Evolutionary conservation across 2,888 invertebrate genomes (phyloP), one percentile per base, ranked within the genome.

Genomic region (Brachyptera risi): DNA sequence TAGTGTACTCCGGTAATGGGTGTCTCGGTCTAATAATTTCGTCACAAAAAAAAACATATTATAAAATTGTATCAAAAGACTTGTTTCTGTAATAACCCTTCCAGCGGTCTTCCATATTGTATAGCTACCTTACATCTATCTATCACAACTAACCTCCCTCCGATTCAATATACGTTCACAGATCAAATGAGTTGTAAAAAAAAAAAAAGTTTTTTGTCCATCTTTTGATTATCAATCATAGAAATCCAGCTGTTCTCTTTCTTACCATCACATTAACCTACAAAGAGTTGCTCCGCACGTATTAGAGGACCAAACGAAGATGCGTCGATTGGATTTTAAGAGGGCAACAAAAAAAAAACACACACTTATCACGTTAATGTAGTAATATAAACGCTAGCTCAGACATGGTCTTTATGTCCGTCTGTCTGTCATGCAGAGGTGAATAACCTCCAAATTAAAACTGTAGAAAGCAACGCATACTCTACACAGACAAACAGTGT

Each of bases 201-300:
- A n/a, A n/a, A n/a, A n/a, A n/a, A n/a, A n/a, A 51, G 13, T 51
- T 51, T 51, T 51, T 51, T 51, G 50, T 51, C 13, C n/a, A n/a
- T n/a, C 15, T 26, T 17, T 51, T 26, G 50, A 51, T 51, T 51
- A 27, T 51, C 27, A 31, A 27, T n/a, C 27, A 24, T 27, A 31
- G 50, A 51, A 19, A n/a, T 42, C 17, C 42, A 47, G 47, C 21
- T 47, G 47, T 47, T 47, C n/a, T n/a, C n/a, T n/a, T n/a, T n/a
- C n/a, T n/a, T n/a, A n/a, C n/a, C n/a, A 47, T 23, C 54, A 54
- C 54, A 54, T 37, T 54, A 23, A 54, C 54, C 54, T 54, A 54
- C 21, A 54, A 37, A 54, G 23, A 17, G 19, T 21, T 21, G 37
- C 54, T 37, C 19, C n/a, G n/a, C n/a, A n/a, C n/a, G n/a, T n/a